Conservation (phyloP, 1,140 invertebrate genomes). For the Ptiloglossa arizonensis region DNA sequence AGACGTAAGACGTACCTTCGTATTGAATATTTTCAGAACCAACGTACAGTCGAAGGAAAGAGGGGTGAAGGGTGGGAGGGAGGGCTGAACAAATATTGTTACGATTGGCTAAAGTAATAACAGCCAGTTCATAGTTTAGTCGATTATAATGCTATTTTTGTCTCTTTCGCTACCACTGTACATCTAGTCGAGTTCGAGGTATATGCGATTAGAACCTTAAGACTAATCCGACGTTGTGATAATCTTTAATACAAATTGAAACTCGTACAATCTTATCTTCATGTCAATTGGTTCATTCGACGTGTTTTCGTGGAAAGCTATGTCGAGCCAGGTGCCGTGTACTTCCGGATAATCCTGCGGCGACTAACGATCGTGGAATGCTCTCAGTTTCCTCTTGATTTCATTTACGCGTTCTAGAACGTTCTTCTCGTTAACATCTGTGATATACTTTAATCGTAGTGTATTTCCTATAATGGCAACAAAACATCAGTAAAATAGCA, state of each 20-base stretch:
- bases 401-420: slow-evolving; percentile 64
- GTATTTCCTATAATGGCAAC: slow-evolving; percentile 71
- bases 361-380: slow-evolving; percentile 47
- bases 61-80: no score
- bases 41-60: background rate
- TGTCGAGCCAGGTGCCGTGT: slow-evolving; percentile 41
- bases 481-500: slow-evolving; percentile 14
- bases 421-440: slow-evolving; percentile 79
- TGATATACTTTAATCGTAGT: slow-evolving; percentile 81
- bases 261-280: slow-evolving; percentile 45
- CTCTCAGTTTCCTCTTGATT: slow-evolving; percentile 52
- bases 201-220: slow-evolving; percentile 24
- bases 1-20: slow-evolving; percentile 39
- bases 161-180: slow-evolving; percentile 35
- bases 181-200: slow-evolving; percentile 16
- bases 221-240: slow-evolving; percentile 49
- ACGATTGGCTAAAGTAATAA: slow-evolving; percentile 33
- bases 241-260: slow-evolving; percentile 53
- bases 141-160: slow-evolving; percentile 34
- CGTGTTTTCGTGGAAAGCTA: slow-evolving; percentile 22
- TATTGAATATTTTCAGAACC: slow-evolving; percentile 33
- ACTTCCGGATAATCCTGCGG: slow-evolving; percentile 48
- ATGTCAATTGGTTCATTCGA: slow-evolving; percentile 44
- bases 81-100: slow-evolving; percentile 16
- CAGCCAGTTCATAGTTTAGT: slow-evolving; percentile 37